A percentile compares a stretch with the other conserved stretches of the same genome.
Evolutionary conservation across 2,113 vertebrate species (phyloP).

Genomic region (Antigone vipio): DNA sequence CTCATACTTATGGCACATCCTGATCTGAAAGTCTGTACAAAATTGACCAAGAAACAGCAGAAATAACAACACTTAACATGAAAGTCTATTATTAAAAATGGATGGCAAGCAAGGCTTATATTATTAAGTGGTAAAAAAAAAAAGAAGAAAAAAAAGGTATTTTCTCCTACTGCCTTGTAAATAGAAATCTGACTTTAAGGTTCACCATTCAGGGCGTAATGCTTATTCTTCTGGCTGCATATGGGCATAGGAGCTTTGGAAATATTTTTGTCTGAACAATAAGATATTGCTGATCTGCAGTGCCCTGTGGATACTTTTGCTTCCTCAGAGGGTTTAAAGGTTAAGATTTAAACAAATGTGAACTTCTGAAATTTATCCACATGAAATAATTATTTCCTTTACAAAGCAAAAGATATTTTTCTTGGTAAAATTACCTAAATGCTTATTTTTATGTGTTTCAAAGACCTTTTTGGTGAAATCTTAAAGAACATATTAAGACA

Average conservation of each 20-base stretch:
- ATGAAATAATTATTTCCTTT: neutral
- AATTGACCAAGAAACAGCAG: neutral
- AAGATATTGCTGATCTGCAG: neutral
- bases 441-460: neutral
- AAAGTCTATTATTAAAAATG: neutral
- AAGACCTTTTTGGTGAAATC: neutral
- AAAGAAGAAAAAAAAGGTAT: neutral
- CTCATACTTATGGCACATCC: conserved; percentile 37
- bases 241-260: neutral
- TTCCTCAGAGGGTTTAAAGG: neutral
- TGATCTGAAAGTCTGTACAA: conserved; percentile 38
- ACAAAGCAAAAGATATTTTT: neutral
- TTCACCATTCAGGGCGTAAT: neutral
- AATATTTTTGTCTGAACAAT: neutral
- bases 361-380: neutral
- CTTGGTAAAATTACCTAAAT: neutral
- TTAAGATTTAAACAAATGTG: neutral
- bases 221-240: neutral
- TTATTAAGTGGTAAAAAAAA: neutral
- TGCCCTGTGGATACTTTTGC: neutral
- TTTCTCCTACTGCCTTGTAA: neutral
- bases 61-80: neutral
- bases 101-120: neutral
- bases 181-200: neutral
- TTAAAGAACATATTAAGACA: neutral